Percentiles rank a stretch among this genome's conserved stretches.
These are phyloP conservation scores for Syrrhaptes paradoxus DNA, from an alignment of 2,113 vertebrate species.

Conservation along the genomic window DNA sequence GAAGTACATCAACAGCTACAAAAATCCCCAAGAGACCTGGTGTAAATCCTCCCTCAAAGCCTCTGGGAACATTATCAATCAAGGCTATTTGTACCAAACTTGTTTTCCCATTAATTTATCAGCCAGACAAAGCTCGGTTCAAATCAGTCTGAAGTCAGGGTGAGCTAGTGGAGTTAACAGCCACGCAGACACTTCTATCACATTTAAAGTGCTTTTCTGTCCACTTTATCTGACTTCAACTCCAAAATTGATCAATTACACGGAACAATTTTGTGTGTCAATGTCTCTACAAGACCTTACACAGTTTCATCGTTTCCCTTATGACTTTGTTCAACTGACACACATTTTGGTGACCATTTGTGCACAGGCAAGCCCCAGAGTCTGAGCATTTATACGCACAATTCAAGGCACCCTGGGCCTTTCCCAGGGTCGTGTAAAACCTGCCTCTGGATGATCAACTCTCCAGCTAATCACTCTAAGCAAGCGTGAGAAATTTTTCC, in stretches of 20 bases:
- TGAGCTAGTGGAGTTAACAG: not conserved
- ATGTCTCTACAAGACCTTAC: not conserved
- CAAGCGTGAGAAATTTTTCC: not conserved
- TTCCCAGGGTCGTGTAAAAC: not conserved
- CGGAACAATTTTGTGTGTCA: not conserved
- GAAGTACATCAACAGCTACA: not conserved
- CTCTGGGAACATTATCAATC: not conserved
- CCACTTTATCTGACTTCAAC: not conserved
- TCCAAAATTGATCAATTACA: not conserved
- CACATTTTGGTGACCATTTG: not conserved
- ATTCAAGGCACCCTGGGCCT: not conserved
- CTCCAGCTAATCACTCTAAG: not conserved
- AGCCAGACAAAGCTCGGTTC: not conserved
- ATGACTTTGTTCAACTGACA: not conserved
- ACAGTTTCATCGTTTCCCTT: not conserved
- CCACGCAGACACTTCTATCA: not conserved
- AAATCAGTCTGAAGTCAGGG: not conserved
- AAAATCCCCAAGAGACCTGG: not conserved
- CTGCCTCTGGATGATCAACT: not conserved
- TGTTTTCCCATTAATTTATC: not conserved
- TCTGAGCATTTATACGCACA: fast-evolving
- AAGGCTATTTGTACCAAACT: not conserved
- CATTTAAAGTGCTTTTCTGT: not conserved
- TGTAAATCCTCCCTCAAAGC: not conserved
- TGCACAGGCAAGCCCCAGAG: not conserved